Base-by-base conservation (phyloP, 2,797 vertebrate species). In the Lemur catta region DNA sequence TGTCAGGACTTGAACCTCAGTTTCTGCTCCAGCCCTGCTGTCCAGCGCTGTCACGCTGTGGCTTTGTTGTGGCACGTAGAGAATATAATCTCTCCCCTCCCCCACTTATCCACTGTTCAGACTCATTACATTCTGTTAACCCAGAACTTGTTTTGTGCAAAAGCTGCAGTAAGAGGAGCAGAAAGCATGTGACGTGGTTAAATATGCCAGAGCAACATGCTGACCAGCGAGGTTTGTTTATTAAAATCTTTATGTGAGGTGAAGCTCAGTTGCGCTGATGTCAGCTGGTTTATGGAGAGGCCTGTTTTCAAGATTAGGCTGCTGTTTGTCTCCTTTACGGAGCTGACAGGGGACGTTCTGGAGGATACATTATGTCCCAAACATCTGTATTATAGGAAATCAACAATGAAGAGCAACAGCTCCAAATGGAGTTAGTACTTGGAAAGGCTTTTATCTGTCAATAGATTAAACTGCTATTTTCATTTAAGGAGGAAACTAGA, bases 361-460 rank as follows among this genome's bases (percentile, higher is more conserved):
- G 74, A 97, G 97, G 97, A 97, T 82, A 55, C 89, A 97, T 97
- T 96, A 98, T 71, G 96, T 97, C 72, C 95, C 55, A 98, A 95
- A 98, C 95, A 52, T 98, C 97, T 98, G 98, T 98, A 98, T 97
- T 98, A 97, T 94, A 97, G 81, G 97, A 96, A 98, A 98, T 98
- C 98, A 97, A 97, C 97, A 96, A 78, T 38, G 91, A 98, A 97
- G 96, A 97, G 94, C 74, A 94, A 92, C 91, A 93, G 1, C 0
- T 96, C 96, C 94, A 97, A 97, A 97, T 33, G 80, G 89, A 97
- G 95, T 88, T 95, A 97, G 95, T 95, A 81, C 87, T 93, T 93
- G 94, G 94, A 94, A 94, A 95, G 84, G 93, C 86, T 93, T 93
- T 97, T 95, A 95, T 97, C 94, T 97, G 75, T 84, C 95, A 94